Conservation (phyloP, 2,113 vertebrate genomes). For the Xiphorhynchus elegans region DNA sequence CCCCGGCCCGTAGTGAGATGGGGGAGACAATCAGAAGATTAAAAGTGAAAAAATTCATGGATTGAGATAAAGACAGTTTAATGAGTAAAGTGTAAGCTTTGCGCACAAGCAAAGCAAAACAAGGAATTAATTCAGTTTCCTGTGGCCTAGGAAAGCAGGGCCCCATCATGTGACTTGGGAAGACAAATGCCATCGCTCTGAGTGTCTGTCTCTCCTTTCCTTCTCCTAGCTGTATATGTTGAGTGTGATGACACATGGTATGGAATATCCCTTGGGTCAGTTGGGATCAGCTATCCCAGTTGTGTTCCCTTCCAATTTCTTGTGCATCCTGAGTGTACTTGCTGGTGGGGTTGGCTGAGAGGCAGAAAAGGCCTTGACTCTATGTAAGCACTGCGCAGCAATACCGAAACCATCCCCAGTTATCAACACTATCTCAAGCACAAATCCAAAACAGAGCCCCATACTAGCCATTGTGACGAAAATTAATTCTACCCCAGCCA, state of each 20-base stretch:
- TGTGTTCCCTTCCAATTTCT: not conserved
- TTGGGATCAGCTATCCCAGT: not conserved
- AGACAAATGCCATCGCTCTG: not conserved
- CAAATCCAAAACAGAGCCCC: not conserved
- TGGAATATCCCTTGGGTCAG: not conserved
- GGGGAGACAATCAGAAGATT: not conserved
- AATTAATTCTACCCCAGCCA: not conserved
- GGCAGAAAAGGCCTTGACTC: not conserved
- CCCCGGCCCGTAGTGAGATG: not conserved
- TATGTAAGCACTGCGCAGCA: not conserved
- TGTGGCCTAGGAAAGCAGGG: not conserved
- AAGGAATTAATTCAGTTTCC: not conserved
- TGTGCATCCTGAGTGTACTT: not conserved
- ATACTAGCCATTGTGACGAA: not conserved
- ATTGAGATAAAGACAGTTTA: not conserved
- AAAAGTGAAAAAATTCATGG: not conserved
- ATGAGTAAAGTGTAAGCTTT: not conserved
- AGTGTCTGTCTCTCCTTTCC: not conserved
- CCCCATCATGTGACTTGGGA: not conserved
- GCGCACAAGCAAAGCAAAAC: not conserved
- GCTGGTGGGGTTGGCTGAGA: not conserved
- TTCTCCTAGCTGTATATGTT: not conserved
- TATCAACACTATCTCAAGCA: not conserved
- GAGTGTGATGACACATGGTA: not conserved
- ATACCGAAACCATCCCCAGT: not conserved